Conservation (phyloP, 1,140 invertebrate genomes). For the Halyomorpha halys region DNA sequence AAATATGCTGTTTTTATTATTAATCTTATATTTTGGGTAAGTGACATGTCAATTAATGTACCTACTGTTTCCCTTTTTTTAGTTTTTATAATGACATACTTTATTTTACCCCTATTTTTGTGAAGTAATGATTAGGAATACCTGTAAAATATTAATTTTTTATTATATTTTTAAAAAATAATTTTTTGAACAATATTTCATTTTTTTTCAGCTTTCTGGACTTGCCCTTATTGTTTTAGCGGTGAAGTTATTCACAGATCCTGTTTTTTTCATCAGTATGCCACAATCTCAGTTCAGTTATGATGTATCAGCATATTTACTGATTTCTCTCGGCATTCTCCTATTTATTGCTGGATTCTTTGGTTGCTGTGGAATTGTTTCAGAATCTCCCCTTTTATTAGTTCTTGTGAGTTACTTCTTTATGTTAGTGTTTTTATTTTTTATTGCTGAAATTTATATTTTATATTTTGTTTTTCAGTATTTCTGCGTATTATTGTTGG, state of each 20-base stretch:
- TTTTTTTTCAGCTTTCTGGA: constrained; percentile 53
- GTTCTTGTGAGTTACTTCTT: constrained; percentile 49
- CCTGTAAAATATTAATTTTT: not conserved
- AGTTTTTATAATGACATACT: not conserved
- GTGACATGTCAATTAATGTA: not conserved
- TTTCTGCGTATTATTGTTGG: constrained; percentile 60
- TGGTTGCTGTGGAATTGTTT: constrained; percentile 81
- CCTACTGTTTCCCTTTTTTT: constrained; percentile 8
- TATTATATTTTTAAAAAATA: too few species aligned
- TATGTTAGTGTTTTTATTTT: not conserved
- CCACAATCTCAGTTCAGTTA: constrained; percentile 57
- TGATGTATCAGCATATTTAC: constrained; percentile 58
- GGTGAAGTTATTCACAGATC: constrained; percentile 67
- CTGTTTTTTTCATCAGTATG: constrained; percentile 57
- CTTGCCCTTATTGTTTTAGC: constrained; percentile 52
- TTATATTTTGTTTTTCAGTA: constrained; percentile 43
- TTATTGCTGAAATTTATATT: not conserved
- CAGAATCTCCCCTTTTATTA: constrained; percentile 78
- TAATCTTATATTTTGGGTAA: constrained; percentile 63
- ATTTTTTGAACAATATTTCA: too few species aligned
- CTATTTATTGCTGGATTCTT: constrained; percentile 78
- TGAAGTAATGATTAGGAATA: not conserved
- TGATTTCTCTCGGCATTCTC: constrained; percentile 65
- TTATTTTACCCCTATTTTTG: not conserved
- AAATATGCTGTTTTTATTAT: constrained; percentile 58